Evolutionary conservation across 2,113 vertebrate genomes (phyloP).

Genomic region (Dunckerocampus dactyliophorus): DNA sequence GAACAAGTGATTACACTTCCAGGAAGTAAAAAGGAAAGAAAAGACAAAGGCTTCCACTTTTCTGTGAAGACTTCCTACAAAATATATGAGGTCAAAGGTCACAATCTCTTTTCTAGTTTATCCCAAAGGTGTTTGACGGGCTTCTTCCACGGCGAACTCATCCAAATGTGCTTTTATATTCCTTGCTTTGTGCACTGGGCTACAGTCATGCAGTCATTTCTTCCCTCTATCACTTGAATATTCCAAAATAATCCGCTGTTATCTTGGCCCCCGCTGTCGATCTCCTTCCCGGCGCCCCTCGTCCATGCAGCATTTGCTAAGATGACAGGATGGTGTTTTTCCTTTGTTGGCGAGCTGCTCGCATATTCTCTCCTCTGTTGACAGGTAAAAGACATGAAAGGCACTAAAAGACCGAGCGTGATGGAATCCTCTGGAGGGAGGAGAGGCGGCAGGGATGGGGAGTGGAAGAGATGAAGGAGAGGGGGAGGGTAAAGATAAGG

Average conservation of each 20-base stretch:
- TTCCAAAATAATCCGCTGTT: conserved; percentile 41
- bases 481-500: conserved; percentile 35
- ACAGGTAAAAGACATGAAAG: conserved; percentile 72
- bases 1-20: too few species aligned
- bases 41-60: too few species aligned
- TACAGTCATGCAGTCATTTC: conserved; percentile 12
- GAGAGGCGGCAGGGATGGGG: conserved; percentile 18
- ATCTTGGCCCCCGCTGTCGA: conserved; percentile 45
- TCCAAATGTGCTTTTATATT: not conserved
- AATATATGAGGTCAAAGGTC: not conserved
- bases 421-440: conserved; percentile 60
- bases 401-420: conserved; percentile 64
- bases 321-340: conserved; percentile 68
- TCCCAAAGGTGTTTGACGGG: not conserved
- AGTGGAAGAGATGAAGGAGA: conserved; percentile 26
- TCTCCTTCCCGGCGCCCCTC: conserved; percentile 35
- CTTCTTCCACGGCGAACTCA: not conserved
- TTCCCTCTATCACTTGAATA: conserved; percentile 24
- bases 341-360: conserved; percentile 62
- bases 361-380: conserved; percentile 64
- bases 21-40: too few species aligned
- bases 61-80: too few species aligned
- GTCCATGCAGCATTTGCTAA: conserved; percentile 56
- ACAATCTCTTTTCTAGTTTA: not conserved
- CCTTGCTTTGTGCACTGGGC: not conserved